Conservation (phyloP, 2,797 vertebrate species). For the Cyprinella venusta region DNA sequence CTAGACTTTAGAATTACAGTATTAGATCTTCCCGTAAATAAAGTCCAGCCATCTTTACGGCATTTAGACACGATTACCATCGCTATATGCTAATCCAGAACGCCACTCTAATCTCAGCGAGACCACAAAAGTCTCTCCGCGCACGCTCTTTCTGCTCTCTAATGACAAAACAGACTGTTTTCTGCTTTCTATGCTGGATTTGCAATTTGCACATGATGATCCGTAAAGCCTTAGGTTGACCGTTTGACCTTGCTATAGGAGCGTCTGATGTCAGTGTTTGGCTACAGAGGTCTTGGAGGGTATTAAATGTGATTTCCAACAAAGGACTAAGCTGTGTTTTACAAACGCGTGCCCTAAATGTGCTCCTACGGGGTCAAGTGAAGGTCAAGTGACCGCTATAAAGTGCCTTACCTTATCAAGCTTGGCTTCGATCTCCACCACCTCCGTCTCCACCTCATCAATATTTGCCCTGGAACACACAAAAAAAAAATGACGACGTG, state of each 20-base stretch:
- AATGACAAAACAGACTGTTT: neutral
- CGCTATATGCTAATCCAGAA: conserved; percentile 19
- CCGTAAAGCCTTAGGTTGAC: conserved; percentile 18
- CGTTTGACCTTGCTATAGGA: conserved; percentile 18
- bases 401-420: conserved; percentile 84
- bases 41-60: neutral
- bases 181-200: conserved; percentile 21
- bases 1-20: neutral
- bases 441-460: conserved; percentile 89
- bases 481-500: conserved; percentile 11
- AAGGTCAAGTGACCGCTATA: neutral
- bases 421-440: conserved; percentile 87
- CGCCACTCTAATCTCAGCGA: neutral
- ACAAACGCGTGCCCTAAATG: neutral
- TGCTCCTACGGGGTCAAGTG: neutral
- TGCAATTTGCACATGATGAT: conserved; percentile 21
- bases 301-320: conserved; percentile 15
- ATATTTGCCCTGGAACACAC: conserved; percentile 82
- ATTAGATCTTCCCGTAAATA: neutral
- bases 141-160: conserved; percentile 11
- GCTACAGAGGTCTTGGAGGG: neutral
- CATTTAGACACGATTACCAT: conserved; percentile 13
- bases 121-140: neutral
- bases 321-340: conserved; percentile 2
- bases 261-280: conserved; percentile 12